phyloP scores from a whole-genome alignment of 2,797 vertebrate species.

The Micrastur ruficollis region DNA sequence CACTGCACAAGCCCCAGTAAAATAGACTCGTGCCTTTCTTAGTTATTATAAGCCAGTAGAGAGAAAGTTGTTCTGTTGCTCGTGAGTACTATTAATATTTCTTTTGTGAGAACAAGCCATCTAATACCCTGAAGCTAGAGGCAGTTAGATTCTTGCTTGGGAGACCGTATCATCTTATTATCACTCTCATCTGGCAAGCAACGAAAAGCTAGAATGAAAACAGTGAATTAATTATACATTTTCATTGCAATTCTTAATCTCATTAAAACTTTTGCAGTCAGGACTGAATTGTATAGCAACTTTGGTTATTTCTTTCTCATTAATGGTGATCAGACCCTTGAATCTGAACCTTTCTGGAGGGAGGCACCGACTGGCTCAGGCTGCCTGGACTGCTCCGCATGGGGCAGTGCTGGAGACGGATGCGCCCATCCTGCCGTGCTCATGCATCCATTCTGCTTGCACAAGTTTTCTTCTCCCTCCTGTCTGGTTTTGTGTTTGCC shows the following conservation, averaged over 20 bases:
- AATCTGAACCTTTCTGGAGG: not conserved
- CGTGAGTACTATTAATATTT: conserved; percentile 38
- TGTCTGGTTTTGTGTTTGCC: not conserved
- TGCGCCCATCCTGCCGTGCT: rapidly evolving
- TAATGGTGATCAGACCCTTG: not conserved
- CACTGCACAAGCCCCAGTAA: not conserved
- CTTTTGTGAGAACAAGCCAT: conserved; percentile 35
- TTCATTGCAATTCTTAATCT: not conserved
- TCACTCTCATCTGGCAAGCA: conserved; percentile 36
- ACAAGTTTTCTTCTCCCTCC: not conserved
- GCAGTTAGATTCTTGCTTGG: conserved; percentile 19
- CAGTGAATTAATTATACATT: not conserved
- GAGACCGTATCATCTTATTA: conserved; percentile 17
- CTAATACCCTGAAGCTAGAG: conserved; percentile 26
- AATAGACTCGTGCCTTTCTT: not conserved
- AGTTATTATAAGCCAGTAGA: not conserved
- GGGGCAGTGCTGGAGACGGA: not conserved
- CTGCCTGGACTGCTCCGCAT: not conserved
- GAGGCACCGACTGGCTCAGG: not conserved
- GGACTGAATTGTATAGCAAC: not conserved
- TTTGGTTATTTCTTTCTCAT: not conserved
- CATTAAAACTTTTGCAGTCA: not conserved
- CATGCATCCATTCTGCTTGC: rapidly evolving
- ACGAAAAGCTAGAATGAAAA: conserved; percentile 14
- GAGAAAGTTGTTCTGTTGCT: not conserved